phyloP scores from a whole-genome alignment of 2,797 vertebrate genomes.

The Clarias laeviceps region DNA sequence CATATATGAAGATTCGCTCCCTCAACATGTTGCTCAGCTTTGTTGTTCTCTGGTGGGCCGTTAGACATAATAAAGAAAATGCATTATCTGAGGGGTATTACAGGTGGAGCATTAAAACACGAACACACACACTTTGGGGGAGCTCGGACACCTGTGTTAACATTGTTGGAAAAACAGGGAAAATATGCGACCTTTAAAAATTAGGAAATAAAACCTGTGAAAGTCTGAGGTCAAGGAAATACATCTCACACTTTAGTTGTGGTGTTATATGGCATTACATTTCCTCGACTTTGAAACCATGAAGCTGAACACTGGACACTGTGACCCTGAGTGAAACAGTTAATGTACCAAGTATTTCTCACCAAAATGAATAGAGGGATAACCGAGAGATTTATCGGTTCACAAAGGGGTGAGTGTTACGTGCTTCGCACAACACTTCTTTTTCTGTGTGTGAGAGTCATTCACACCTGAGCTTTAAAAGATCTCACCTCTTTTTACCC shows the following conservation, averaged over 20 bases:
- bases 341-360: not conserved
- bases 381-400: not conserved
- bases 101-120: too few species aligned
- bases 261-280: not conserved
- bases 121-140: too few species aligned
- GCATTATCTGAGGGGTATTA: too few species aligned
- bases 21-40: too few species aligned
- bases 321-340: not conserved
- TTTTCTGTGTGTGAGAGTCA: not conserved
- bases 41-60: too few species aligned
- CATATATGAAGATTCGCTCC: too few species aligned
- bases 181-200: too few species aligned
- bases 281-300: not conserved
- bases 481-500: conserved; percentile 12
- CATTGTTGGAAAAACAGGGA: too few species aligned
- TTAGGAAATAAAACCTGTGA: too few species aligned
- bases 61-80: too few species aligned
- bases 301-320: not conserved
- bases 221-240: not conserved
- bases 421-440: conserved; percentile 7
- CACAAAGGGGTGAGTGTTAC: not conserved
- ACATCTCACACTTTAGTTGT: not conserved
- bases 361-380: not conserved
- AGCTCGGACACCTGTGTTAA: too few species aligned
- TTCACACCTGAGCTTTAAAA: conserved; percentile 1